phyloP scores from a whole-genome alignment of 2,113 vertebrate genomes.

The Zapornia atra region DNA sequence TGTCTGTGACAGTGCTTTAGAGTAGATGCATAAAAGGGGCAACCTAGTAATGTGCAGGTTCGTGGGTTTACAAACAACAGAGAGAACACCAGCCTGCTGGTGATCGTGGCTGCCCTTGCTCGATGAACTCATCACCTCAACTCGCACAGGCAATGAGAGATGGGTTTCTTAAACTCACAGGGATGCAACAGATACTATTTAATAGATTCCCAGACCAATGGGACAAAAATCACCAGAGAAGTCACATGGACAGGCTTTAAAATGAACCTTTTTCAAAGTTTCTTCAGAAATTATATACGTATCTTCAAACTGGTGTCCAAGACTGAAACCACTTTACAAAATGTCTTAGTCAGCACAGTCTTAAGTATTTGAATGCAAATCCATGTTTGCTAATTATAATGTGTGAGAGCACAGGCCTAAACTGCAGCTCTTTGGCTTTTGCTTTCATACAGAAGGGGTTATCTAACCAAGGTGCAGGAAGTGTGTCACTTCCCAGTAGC shows the following conservation, averaged over 20 bases:
- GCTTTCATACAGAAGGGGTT: neutral
- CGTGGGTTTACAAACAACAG: neutral
- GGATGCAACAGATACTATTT: neutral
- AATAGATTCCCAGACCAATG: neutral
- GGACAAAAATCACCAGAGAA: neutral
- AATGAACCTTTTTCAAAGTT: neutral
- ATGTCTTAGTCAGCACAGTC: neutral
- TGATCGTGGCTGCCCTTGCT: neutral
- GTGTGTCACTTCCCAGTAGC: slow-evolving; percentile 35
- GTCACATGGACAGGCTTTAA: neutral
- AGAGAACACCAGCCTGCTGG: neutral
- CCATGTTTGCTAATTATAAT: neutral
- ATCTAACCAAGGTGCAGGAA: slow-evolving; percentile 24
- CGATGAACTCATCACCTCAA: neutral
- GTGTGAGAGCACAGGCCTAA: neutral
- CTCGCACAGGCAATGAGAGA: neutral
- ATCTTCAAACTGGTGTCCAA: neutral
- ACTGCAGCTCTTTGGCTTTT: neutral
- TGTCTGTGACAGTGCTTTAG: neutral
- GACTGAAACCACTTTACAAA: neutral
- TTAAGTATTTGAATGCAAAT: neutral
- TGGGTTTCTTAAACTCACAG: neutral
- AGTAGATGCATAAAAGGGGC: neutral
- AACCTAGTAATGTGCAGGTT: neutral
- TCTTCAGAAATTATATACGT: neutral